Base-by-base conservation (phyloP, 2,113 vertebrate genomes). In the Pteruthius melanotis region DNA sequence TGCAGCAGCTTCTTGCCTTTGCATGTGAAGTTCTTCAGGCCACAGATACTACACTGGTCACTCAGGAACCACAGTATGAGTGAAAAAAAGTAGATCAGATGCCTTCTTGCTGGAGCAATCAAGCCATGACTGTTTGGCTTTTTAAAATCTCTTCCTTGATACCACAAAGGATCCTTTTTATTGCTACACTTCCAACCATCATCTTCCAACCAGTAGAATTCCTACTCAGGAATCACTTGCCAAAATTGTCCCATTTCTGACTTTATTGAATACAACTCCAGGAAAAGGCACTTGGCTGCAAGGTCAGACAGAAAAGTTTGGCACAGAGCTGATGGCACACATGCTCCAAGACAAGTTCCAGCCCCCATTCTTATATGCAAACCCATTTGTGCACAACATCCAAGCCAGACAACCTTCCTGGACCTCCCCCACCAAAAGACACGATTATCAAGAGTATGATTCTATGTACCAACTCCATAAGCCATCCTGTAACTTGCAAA, bases 321-420 rank as follows among this genome's bases (percentile, higher is more conserved):
- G 60, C 60, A 42, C 19, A 65, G 14, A 90, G 12, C 5, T 2
- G 0, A 8, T 2, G 2, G 5, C 2, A 2, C 37, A 49, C 14
- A 4, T 14, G 15, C 33, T 65, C 33, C 3, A 1, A 88, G 42
- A 65, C 0, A 1, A 66, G 65, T 64, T 87, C 42, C 74, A 82
- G 40, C 42, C 16, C 52, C 47, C 3, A 0, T 7, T 30, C 18
- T 13, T 6, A 4, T 26, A 23, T 1, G 18, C 10, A 86, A 80
- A 75, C 17, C 26, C 47, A 27, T 20, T 59, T 6, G 1, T 11
- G 21, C 35, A 61, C n/a, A 82, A 33, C 35, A 57, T 15, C 15
- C 66, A 80, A 76, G 33, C 11, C 50, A 92, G 37, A 57, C 6
- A 80, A 42, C 9, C 28, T 61, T 15, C 23, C 27, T 47, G 12